Conservation (phyloP, 2,888 invertebrate species). For the Megamerina dolium region DNA sequence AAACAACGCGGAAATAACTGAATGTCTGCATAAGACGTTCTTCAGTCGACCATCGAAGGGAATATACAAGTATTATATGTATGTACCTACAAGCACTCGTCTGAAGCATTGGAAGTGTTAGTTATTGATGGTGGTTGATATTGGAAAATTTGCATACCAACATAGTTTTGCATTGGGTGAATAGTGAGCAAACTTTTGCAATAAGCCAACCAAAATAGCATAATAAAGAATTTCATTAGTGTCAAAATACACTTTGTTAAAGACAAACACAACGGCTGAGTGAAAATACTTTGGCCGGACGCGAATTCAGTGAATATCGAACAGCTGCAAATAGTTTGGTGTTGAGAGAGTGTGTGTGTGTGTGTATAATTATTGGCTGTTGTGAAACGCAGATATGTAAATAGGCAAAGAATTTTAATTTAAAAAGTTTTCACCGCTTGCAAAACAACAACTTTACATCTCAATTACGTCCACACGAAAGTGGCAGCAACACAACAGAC, state of each 20-base stretch:
- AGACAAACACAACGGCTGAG: neutral
- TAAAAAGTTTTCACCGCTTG: slow-evolving; percentile 10
- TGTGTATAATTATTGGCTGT: neutral
- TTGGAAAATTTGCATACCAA: too few species aligned
- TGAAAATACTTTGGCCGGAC: neutral
- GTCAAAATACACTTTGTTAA: slow-evolving; percentile 1
- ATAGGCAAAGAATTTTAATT: slow-evolving; percentile 17
- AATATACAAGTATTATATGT: too few species aligned
- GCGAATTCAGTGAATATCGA: neutral
- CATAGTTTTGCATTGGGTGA: too few species aligned
- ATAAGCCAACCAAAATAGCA: neutral
- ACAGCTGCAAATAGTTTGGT: neutral
- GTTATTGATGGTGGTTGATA: too few species aligned
- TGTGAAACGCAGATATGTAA: neutral
- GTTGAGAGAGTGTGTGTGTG: neutral
- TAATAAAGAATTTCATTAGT: slow-evolving; percentile 13
- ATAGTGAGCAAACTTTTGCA: neutral
- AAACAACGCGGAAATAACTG: slow-evolving; percentile 4
- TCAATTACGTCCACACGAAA: too few species aligned
- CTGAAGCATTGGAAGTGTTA: too few species aligned
- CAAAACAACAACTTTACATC: neutral
- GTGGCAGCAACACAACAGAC: slow-evolving; percentile 4
- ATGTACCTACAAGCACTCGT: neutral
- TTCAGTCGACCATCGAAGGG: too few species aligned
- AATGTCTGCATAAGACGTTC: neutral